A percentile compares a stretch with the other conserved stretches of the same genome.
Evolutionary conservation across 1,140 invertebrate genomes (phyloP).

Genomic region (Tetramorium alpestre): DNA sequence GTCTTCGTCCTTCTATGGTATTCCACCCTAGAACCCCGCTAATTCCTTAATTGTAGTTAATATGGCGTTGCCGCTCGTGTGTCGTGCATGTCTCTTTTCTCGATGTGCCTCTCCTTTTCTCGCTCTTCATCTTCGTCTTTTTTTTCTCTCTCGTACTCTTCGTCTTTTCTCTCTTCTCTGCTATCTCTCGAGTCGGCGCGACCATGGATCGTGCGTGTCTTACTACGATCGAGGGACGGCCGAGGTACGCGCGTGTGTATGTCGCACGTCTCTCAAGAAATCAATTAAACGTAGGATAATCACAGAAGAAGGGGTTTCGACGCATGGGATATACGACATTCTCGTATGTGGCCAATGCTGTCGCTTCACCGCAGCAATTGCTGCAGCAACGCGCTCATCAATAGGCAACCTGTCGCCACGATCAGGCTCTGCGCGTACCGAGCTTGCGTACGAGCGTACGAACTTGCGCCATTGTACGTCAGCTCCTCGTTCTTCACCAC

Average conservation of each 20-base stretch:
- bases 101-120: conserved; percentile 51
- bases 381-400: conserved; percentile 78
- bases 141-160: conserved; percentile 42
- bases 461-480: conserved; percentile 88
- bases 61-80: conserved; percentile 81
- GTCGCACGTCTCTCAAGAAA: conserved; percentile 77
- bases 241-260: conserved; percentile 61
- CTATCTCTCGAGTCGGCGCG: conserved; percentile 72
- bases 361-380: conserved; percentile 84
- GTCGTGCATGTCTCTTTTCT: conserved; percentile 69
- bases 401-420: conserved; percentile 74
- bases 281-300: conserved; percentile 86
- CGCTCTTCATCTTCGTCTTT: not conserved
- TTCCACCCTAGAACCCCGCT: conserved; percentile 42
- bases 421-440: conserved; percentile 63
- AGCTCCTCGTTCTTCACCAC: conserved; percentile 97
- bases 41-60: conserved; percentile 80
- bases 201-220: conserved; percentile 70
- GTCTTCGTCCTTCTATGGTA: conserved; percentile 63
- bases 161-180: conserved; percentile 58
- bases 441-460: conserved; percentile 58
- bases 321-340: conserved; percentile 74
- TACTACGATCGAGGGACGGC: conserved; percentile 71
- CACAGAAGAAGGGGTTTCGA: conserved; percentile 85
- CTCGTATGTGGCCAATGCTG: conserved; percentile 56